Percentiles rank a stretch among this genome's conserved stretches.
These are phyloP conservation scores for Halichoerus grypus DNA, from an alignment of 2,113 vertebrate genomes.

Conservation along the genomic window DNA sequence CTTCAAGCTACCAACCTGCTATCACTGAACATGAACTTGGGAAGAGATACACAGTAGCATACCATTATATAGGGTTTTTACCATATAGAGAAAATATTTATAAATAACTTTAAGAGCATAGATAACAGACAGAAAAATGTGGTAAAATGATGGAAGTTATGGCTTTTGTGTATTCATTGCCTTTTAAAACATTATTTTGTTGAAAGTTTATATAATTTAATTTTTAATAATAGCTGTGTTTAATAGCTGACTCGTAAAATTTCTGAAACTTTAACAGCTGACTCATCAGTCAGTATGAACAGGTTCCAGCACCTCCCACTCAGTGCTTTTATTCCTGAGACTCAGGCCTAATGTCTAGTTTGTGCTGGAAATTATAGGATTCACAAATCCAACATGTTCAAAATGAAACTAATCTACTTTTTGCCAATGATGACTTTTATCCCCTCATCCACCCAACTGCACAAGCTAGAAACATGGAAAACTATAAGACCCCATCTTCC, in stretches of 20 bases:
- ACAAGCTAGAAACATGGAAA: neutral
- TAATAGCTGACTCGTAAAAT: neutral
- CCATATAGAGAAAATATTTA: neutral
- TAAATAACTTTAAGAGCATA: neutral
- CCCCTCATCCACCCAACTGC: neutral
- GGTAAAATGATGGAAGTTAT: neutral
- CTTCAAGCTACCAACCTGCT: neutral
- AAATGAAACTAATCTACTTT: neutral
- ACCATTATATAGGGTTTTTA: neutral
- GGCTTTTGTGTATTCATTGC: neutral
- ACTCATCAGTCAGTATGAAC: neutral
- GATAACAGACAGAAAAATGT: neutral
- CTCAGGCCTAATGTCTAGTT: neutral
- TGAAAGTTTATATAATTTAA: neutral
- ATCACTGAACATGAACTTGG: neutral
- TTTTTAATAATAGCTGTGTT: neutral
- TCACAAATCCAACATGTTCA: neutral
- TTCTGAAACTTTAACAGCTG: neutral
- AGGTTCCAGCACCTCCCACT: neutral
- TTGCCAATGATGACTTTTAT: neutral
- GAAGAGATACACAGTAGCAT: neutral
- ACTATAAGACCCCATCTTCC: neutral
- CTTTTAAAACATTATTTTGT: slow-evolving; percentile 1
- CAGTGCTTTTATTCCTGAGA: neutral
- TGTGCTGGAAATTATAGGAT: neutral